A percentile compares a stretch with the other conserved stretches of the same genome.
Conservation (phyloP, 2,888 invertebrate species). For the Drosophila quinaria region DNA sequence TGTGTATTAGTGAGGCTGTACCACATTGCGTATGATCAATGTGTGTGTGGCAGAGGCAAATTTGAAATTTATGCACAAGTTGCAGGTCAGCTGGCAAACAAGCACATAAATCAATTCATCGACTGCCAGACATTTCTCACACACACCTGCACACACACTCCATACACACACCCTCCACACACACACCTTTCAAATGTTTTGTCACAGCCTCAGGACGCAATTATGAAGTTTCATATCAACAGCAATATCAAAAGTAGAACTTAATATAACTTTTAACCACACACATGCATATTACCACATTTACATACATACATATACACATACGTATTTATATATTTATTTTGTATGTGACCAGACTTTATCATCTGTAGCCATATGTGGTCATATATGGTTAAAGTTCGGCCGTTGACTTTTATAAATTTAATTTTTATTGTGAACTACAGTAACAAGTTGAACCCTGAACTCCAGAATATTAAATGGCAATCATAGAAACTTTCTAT, state of each 20-base stretch:
- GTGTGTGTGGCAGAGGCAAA: constrained; percentile 31
- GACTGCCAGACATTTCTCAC: constrained; percentile 38
- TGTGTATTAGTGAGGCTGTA: constrained; percentile 45
- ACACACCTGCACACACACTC: constrained; percentile 8
- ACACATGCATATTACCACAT: background rate
- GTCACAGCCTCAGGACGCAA: constrained; percentile 58
- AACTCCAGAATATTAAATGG: background rate
- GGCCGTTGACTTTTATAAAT: background rate
- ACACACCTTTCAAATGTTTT: constrained; percentile 5
- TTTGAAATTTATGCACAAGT: constrained; percentile 75
- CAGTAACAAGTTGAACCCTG: background rate
- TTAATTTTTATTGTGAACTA: background rate
- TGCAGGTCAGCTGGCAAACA: constrained; percentile 75
- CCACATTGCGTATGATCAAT: constrained; percentile 47
- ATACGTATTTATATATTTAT: background rate
- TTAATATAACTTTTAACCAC: constrained; percentile 40
- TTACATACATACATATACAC: background rate
- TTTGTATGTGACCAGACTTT: background rate
- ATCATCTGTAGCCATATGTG: background rate
- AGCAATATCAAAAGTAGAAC: constrained; percentile 33
- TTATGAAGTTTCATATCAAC: constrained; percentile 59
- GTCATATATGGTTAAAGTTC: constrained; percentile 4
- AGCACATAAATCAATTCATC: constrained; percentile 77
- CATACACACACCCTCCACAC: background rate
- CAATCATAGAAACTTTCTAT: background rate